Conservation (phyloP, 2,888 invertebrate species). For the Eupsilia transversa region DNA sequence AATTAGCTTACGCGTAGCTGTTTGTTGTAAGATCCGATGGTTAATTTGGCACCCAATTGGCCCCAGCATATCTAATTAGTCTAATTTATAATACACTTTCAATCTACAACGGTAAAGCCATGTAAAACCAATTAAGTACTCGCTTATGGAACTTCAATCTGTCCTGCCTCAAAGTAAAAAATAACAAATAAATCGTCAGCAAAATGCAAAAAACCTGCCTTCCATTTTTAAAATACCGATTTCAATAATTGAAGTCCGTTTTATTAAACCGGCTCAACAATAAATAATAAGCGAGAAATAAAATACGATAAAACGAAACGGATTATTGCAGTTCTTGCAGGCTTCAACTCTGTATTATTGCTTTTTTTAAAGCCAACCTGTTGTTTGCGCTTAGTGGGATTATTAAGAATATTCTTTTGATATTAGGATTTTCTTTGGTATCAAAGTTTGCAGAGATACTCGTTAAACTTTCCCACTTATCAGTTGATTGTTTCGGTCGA, state of each 20-base stretch:
- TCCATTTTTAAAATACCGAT: background rate
- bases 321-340: conserved; percentile 39
- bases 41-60: background rate
- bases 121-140: background rate
- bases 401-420: conserved; percentile 54
- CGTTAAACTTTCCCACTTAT: conserved; percentile 40
- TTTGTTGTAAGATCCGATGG: background rate
- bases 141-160: background rate
- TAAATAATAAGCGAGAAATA: conserved; percentile 33
- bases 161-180: background rate
- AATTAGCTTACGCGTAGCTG: background rate
- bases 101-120: background rate
- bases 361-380: conserved; percentile 52
- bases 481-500: conserved; percentile 31
- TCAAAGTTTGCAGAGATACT: conserved; percentile 20
- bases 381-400: conserved; percentile 46
- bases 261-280: conserved; percentile 27
- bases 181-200: background rate
- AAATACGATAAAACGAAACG: conserved; percentile 23
- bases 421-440: conserved; percentile 32
- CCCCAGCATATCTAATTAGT: background rate
- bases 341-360: conserved; percentile 34
- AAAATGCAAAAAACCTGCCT: background rate
- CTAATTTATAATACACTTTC: background rate
- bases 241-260: conserved; percentile 21